These are phyloP conservation scores for Drosophila watanabei DNA, from an alignment of 1,140 invertebrate genomes.

Conservation along the genomic window DNA sequence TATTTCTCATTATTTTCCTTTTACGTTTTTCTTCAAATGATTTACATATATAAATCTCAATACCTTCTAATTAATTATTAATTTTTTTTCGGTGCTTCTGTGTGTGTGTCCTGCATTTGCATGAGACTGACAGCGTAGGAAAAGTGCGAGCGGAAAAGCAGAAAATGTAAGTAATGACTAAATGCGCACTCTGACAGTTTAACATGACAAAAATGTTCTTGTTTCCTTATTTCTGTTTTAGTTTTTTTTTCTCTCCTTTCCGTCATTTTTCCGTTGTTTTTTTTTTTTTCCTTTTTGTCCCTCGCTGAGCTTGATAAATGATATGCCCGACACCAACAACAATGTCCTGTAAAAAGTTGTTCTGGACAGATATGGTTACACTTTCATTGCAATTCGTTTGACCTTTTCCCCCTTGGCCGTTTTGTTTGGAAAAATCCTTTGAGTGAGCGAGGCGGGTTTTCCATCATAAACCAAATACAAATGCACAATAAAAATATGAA, in stretches of 20 bases:
- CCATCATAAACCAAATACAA: slow-evolving; percentile 71
- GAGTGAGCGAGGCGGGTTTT: slow-evolving; percentile 69
- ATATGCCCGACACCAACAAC: slow-evolving; percentile 49
- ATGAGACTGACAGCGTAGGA: slow-evolving; percentile 59
- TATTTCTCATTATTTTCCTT: background rate
- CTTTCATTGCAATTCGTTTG: slow-evolving; percentile 59
- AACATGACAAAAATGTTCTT: slow-evolving; percentile 81
- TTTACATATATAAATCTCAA: too few species aligned
- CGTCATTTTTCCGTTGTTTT: slow-evolving; percentile 15
- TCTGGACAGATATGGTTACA: slow-evolving; percentile 60
- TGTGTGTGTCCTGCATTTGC: slow-evolving; percentile 54
- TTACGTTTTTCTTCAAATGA: background rate
- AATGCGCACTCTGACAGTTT: slow-evolving; percentile 83
- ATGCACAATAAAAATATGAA: slow-evolving; percentile 74
- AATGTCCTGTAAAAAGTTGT: slow-evolving; percentile 45
- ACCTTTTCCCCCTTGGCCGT: slow-evolving; percentile 22
- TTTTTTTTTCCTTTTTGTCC: slow-evolving; percentile 14
- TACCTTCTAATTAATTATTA: background rate
- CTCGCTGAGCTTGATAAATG: slow-evolving; percentile 78
- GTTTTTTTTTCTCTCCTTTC: slow-evolving; percentile 22
- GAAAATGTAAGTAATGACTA: slow-evolving; percentile 82
- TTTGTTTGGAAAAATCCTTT: slow-evolving; percentile 55
- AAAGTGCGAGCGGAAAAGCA: slow-evolving; percentile 27
- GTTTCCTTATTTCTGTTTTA: slow-evolving; percentile 67
- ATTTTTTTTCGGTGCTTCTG: background rate